These are phyloP conservation scores for Drosophila maculinotata DNA, from an alignment of 2,888 invertebrate species.

Conservation along the genomic window DNA sequence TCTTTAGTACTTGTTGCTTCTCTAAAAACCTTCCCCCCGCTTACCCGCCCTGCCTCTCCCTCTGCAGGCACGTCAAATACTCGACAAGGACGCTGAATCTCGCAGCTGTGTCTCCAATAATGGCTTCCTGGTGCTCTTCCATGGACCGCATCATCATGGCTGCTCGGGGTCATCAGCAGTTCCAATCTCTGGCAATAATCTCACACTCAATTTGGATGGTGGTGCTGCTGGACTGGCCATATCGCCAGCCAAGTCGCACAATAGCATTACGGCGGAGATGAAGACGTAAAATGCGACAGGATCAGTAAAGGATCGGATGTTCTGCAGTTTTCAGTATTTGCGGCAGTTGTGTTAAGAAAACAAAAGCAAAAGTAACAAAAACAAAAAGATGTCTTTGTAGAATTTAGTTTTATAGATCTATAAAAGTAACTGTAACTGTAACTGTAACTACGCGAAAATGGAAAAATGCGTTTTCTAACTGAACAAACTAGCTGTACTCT, in stretches of 20 bases:
- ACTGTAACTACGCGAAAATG: slow-evolving; percentile 22
- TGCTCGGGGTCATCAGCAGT: slow-evolving; percentile 48
- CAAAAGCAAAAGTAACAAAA: slow-evolving; percentile 25
- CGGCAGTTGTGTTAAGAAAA: slow-evolving; percentile 53
- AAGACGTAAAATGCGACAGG: slow-evolving; percentile 63
- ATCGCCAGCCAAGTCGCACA: slow-evolving; percentile 81
- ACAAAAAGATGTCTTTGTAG: slow-evolving; percentile 59
- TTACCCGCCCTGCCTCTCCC: not conserved
- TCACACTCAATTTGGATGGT: slow-evolving; percentile 69
- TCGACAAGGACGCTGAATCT: slow-evolving; percentile 84
- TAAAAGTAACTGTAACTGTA: slow-evolving; percentile 46
- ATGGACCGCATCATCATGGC: slow-evolving; percentile 70
- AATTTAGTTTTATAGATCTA: slow-evolving; percentile 45
- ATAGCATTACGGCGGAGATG: slow-evolving; percentile 73
- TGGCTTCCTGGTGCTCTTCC: slow-evolving; percentile 84
- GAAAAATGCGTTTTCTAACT: slow-evolving; percentile 57
- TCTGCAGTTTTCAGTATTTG: slow-evolving; percentile 66
- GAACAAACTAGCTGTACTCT: slow-evolving; percentile 74
- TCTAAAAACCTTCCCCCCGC: no score
- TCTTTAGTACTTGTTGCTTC: not conserved
- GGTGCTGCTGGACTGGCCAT: slow-evolving; percentile 63
- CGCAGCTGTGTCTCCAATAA: slow-evolving; percentile 83
- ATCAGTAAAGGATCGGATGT: slow-evolving; percentile 14
- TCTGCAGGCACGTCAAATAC: slow-evolving; percentile 83
- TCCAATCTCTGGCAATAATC: slow-evolving; percentile 68